A percentile compares a stretch with the other conserved stretches of the same genome.
Conservation (phyloP, 2,113 vertebrate species). For the Oncorhynchus keta region DNA sequence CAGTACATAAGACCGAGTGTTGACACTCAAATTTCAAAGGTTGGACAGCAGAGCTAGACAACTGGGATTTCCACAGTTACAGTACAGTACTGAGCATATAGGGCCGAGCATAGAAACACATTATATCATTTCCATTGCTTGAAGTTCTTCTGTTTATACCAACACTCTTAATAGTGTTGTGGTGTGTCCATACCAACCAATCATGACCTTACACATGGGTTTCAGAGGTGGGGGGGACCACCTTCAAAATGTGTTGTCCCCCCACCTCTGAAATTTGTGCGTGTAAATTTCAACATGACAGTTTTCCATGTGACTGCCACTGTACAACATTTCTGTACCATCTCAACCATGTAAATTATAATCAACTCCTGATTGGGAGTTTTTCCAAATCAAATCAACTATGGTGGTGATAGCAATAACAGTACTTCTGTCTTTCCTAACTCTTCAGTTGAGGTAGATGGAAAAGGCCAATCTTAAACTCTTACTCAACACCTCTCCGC, state of each 20-base stretch:
- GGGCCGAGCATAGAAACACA: background rate
- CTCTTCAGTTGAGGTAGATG: too few relatives aligned
- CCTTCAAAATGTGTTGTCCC: background rate
- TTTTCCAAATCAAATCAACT: too few relatives aligned
- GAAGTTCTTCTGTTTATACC: background rate
- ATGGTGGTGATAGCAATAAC: too few relatives aligned
- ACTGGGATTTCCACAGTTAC: background rate
- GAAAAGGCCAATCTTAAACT: too few relatives aligned
- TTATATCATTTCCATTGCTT: background rate
- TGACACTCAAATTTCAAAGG: slow-evolving; percentile 21
- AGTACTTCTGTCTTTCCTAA: too few relatives aligned
- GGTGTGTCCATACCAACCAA: background rate
- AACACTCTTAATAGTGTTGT: background rate
- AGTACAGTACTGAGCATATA: background rate
- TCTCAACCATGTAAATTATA: too few relatives aligned
- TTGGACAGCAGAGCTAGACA: slow-evolving; percentile 9
- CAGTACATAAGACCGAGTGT: slow-evolving; percentile 14
- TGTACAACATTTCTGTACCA: too few relatives aligned
- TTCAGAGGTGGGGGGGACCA: background rate
- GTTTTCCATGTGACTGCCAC: too few relatives aligned
- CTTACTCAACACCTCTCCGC: background rate
- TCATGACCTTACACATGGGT: background rate
- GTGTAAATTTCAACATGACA: background rate
- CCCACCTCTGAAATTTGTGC: too few relatives aligned
- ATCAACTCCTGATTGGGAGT: too few relatives aligned